Evolutionary conservation across 2,113 vertebrate genomes (phyloP).

Genomic region (Scolopax mira): DNA sequence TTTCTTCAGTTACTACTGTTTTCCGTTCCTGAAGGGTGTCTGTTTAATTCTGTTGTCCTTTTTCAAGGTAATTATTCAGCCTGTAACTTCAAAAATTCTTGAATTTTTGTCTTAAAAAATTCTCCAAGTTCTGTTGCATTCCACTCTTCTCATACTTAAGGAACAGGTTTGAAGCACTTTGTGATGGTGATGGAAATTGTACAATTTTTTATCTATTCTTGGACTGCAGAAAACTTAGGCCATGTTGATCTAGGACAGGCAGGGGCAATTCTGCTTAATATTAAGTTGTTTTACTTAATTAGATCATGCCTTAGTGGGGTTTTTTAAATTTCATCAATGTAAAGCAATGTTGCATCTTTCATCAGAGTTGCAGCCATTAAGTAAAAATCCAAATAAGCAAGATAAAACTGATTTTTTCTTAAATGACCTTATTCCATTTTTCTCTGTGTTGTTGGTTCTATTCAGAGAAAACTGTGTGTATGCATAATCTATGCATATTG

Average conservation of each 20-base stretch:
- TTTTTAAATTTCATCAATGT: neutral
- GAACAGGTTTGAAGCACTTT: neutral
- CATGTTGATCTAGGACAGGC: neutral
- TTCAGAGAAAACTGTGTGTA: neutral
- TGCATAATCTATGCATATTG: neutral
- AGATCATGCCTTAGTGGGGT: neutral
- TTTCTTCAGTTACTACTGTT: neutral
- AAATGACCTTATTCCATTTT: neutral
- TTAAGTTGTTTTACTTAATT: neutral
- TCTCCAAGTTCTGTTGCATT: neutral
- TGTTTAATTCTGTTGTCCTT: constrained; percentile 1
- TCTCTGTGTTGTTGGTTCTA: neutral
- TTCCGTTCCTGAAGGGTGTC: neutral
- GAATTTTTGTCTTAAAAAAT: neutral
- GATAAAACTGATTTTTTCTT: neutral
- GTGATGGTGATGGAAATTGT: neutral
- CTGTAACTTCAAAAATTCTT: neutral
- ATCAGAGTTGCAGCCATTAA: neutral
- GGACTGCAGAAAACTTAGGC: neutral
- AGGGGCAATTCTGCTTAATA: neutral
- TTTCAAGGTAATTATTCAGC: neutral
- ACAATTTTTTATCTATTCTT: neutral
- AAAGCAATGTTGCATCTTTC: neutral
- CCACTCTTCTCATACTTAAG: neutral
- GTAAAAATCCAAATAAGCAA: neutral